Base-by-base conservation (phyloP, 1,140 invertebrate genomes). In the Pissodes strobi region DNA sequence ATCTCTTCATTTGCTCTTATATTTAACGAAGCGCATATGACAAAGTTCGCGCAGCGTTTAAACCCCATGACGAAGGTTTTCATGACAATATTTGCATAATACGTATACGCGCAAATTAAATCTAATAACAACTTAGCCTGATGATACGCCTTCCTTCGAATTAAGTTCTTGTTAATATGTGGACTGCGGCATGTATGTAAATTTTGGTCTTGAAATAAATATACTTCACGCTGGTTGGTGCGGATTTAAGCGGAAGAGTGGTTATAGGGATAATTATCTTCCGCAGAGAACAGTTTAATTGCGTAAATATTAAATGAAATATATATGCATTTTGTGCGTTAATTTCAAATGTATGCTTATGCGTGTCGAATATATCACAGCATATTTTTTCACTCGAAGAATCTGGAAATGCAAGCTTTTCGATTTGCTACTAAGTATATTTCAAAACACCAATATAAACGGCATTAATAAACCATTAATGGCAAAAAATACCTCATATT, bases 111-210 rank as follows among this genome's bases (percentile, higher is more conserved):
- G 61, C 61, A 64, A 64, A 64, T 64, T 64, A 64, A 64, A 56
- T 64, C 39, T 48, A 64, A 64, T 64, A 64, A 56, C 52, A 37
- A 48, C 51, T 55, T 64, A 53, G 51, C 10, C 46, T 23, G 61
- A 64, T 27, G 61, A 64, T 64, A 56, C 61, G 51, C 61, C 12
- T 64, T 56, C 61, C 52, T 64, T 22, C 41, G 41, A 64, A 56
- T 56, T 64, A 64, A 64, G 61, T 39, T 43, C 51, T 46, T 64
- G 61, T 64, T 56, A 56, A 64, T 64, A 55, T 64, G 61, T 56
- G 61, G 61, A 64, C 61, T 48, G 52, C 61, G 51, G 52, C 51
- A 25, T 56, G 41, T 64, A 64, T 64, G 61, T 38, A 64, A 64
- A 64, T 64, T 62, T 30, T 3, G 45, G 43, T 48, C 37, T 43